Evolutionary conservation across 2,113 vertebrate genomes (phyloP).

Genomic region (Geococcyx californianus): DNA sequence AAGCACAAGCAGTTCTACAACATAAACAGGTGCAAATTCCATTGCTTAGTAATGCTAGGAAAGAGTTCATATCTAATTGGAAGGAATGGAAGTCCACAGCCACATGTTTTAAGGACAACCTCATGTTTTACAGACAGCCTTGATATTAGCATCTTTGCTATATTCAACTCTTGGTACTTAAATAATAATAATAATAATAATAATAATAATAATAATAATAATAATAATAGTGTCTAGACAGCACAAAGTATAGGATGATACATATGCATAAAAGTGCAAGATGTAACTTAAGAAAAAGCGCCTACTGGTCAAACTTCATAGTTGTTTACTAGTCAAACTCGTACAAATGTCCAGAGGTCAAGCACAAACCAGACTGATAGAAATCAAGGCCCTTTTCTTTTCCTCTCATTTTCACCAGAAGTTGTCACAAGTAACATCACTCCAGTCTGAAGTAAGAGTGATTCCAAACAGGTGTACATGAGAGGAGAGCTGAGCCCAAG

Average conservation of each 20-base stretch:
- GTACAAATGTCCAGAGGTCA: neutral
- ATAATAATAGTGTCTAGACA: neutral
- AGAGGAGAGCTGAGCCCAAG: neutral
- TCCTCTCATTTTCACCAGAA: neutral
- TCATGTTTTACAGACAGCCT: neutral
- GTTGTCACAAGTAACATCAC: neutral
- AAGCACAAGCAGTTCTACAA: neutral
- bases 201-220: neutral
- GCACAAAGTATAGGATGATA: neutral
- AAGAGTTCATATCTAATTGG: neutral
- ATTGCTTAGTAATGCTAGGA: neutral
- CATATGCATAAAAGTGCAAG: constrained; percentile 21
- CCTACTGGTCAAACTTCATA: neutral
- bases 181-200: neutral
- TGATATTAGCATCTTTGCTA: neutral
- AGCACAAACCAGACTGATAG: neutral
- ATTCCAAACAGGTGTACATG: neutral
- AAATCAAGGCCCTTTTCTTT: neutral
- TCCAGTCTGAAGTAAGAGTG: neutral
- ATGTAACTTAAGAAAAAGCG: constrained; percentile 22
- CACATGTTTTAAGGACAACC: neutral
- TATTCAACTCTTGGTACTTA: neutral
- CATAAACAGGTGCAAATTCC: neutral
- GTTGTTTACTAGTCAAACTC: neutral
- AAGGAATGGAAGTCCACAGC: neutral